Evolutionary conservation across 2,797 vertebrate species (phyloP).

Genomic region (Balearica regulorum): DNA sequence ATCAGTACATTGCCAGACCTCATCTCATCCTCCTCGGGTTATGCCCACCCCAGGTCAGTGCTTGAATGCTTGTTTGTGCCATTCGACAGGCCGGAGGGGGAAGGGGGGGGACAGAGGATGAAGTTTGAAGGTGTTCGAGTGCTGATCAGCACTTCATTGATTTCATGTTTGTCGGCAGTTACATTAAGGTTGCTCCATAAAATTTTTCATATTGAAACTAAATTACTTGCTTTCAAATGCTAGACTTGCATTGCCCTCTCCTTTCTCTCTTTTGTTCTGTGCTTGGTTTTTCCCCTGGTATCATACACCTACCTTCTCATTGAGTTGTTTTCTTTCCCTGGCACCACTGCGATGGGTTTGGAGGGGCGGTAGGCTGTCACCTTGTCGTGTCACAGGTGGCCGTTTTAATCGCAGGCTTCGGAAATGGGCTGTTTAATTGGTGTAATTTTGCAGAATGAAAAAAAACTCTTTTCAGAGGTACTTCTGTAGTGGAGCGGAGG

Average conservation of each 20-base stretch:
- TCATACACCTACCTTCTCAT: slow-evolving; percentile 36
- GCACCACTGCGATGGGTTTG: slow-evolving; percentile 8
- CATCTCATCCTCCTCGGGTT: slow-evolving; percentile 21
- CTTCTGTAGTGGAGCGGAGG: not conserved
- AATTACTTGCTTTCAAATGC: slow-evolving; percentile 26
- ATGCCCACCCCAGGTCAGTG: not conserved
- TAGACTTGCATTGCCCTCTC: slow-evolving; percentile 22
- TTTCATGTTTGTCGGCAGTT: not conserved
- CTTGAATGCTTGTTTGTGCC: not conserved
- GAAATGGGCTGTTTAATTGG: not conserved
- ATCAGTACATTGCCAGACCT: slow-evolving; percentile 46
- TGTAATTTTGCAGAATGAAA: not conserved
- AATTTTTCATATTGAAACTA: not conserved
- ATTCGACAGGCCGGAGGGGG: not conserved
- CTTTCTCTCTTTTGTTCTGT: not conserved
- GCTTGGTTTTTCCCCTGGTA: not conserved
- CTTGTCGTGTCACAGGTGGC: not conserved
- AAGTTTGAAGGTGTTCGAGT: not conserved
- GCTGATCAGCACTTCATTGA: not conserved
- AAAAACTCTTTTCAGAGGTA: not conserved
- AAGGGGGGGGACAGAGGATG: not conserved
- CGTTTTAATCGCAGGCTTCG: not conserved
- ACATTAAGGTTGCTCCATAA: not conserved
- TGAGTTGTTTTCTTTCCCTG: slow-evolving; percentile 34
- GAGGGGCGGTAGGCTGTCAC: not conserved